Base-by-base conservation (phyloP, 2,888 invertebrate genomes). In the Lasioglossum villosulum region DNA sequence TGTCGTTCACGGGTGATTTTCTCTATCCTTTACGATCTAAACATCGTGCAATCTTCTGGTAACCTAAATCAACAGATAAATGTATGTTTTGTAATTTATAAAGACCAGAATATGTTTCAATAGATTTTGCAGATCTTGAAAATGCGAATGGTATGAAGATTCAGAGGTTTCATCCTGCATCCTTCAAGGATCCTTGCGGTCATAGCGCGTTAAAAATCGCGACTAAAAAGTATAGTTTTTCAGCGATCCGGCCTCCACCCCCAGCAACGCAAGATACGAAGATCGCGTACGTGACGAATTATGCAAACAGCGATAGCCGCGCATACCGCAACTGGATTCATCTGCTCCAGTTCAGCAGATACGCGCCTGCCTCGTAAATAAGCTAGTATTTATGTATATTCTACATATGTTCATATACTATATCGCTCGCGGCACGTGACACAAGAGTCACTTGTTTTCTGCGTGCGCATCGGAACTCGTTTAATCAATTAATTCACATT, bases 391-490 rank as follows among this genome's bases (percentile, higher is more conserved):
- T 63, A 30, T 30, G 6, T 63, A 16, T 30, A 63, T 63, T 52
- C 23, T 52, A n/a, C 52, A 52, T 52, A 23, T n/a, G n/a, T n/a
- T 52, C 52, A 10, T n/a, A 52, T 5, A 4, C 73, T 78, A 73
- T 77, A 84, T 59, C 48, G 45, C 12, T 19, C 42, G 14, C 68
- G 59, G 71, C 84, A 75, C 59, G 71, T 84, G 84, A 78, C 82
- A 78, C 75, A 45, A 71, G 71, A 77, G 39, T 52, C 84, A 84
- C 78, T 78, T 84, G 84, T 83, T 84, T 75, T 74, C 82, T 75
- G 84, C 83, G 84, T 84, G 82, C 75, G 59, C 75, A 83, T 82
- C 84, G 66, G 52, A 80, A 83, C 80, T 68, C 79, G 42, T 74
- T 79, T 75, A 45, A 16, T 59, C 45, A 72, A 80, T 83, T 80